A percentile compares a stretch with the other conserved stretches of the same genome.
These are phyloP conservation scores for Ctenochaetus hawaiiensis DNA, from an alignment of 2,797 vertebrate genomes.

Conservation along the genomic window DNA sequence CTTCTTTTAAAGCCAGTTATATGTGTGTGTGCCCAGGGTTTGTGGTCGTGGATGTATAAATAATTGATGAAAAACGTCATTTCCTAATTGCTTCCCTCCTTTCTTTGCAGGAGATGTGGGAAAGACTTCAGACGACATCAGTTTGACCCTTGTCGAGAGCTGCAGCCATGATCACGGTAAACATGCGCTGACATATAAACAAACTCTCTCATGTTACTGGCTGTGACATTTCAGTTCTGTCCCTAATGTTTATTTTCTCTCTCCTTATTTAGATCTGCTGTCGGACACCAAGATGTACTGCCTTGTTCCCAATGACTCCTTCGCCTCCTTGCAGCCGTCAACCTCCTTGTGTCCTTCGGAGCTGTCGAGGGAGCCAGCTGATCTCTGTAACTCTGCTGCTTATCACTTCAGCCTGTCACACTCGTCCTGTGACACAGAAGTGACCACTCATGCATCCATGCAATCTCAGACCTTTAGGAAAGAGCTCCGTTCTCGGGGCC, in stretches of 20 bases:
- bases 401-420: constrained; percentile 92
- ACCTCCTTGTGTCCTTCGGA: constrained; percentile 94
- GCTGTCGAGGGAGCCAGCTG: constrained; percentile 88
- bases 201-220: background rate
- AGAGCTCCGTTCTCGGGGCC: constrained; percentile 94
- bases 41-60: constrained; percentile 43
- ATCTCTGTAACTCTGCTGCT: constrained; percentile 86
- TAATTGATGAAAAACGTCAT: constrained; percentile 64
- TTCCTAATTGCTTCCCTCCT: constrained; percentile 40
- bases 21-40: constrained; percentile 4
- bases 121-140: constrained; percentile 95
- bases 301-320: constrained; percentile 96
- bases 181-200: background rate
- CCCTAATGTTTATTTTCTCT: constrained; percentile 12
- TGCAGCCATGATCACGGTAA: constrained; percentile 97
- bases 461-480: constrained; percentile 96
- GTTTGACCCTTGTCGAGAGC: constrained; percentile 95
- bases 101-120: constrained; percentile 88
- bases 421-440: constrained; percentile 91
- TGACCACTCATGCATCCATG: constrained; percentile 87
- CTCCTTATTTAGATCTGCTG: constrained; percentile 88
- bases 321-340: constrained; percentile 97
- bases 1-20: background rate
- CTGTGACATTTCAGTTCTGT: background rate
- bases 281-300: constrained; percentile 96